Evolutionary conservation across 2,888 invertebrate species (phyloP), one percentile per base, ranked within the genome.

Genomic region (Andricus curvator): DNA sequence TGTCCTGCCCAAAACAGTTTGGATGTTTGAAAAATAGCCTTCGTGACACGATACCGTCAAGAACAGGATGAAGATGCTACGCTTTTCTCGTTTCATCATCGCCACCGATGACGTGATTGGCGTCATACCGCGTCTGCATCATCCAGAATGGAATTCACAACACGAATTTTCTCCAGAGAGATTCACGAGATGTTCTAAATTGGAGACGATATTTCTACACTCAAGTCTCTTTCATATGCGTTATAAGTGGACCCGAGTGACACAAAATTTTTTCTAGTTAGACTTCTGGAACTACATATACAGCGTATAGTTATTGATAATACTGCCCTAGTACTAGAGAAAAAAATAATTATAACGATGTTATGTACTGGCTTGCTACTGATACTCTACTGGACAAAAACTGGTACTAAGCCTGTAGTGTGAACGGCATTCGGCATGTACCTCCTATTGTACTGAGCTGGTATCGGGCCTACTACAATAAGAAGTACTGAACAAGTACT

Each of bases 1-100:
- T 74, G 70, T 74, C 51, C 70, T 74, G 51, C 11, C 70, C 70
- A 74, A 29, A 33, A 74, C 33, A 56, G 48, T 74, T 74, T 74
- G 51, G 70, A 56, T 51, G 51, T 51, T 74, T 37, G 56, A 74
- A 33, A 33, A 56, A 74, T 74, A 33, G 56, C 9, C 48, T 74
- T 56, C 25, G 33, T n/a, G 33, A 20, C 51, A 48, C 29, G 51
- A 33, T 74, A 51, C n/a, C 70, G 33, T 70, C 51, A 70, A 56
- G 51, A 44, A 51, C 33, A 17, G 29, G 48, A 51, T 70, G 20
- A 70, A 51, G 70, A 70, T 6, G 33, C 22, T 13, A 20, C 44
- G 33, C 29, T 70, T 20, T 48, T 70, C n/a, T 70, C 33, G 48
- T 33, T 70, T 56, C 70, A 51, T 70, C 70, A 70, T 51, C 20